Conservation (phyloP, 2,797 vertebrate genomes). For the Eulemur rubriventer region DNA sequence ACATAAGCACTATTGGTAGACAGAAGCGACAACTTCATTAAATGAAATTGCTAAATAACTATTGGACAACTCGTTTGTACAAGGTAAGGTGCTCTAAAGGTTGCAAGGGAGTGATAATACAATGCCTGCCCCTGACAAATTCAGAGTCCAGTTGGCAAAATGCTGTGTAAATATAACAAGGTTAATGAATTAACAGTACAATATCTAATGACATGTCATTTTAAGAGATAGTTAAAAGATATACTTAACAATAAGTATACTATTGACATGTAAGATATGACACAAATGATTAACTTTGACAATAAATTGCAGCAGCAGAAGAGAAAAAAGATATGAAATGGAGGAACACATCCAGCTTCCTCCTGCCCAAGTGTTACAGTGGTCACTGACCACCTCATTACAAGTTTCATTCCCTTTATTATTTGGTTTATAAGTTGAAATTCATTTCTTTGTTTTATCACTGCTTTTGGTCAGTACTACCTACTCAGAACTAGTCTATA, state of each 20-base stretch:
- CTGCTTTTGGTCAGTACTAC: neutral
- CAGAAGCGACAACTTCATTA: neutral
- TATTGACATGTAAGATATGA: neutral
- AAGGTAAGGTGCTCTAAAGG: neutral
- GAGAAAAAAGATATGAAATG: neutral
- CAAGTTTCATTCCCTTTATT: neutral
- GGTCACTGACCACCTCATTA: neutral
- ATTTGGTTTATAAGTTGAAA: neutral
- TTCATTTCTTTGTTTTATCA: neutral
- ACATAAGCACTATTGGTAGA: neutral
- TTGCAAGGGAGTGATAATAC: neutral
- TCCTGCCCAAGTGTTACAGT: neutral
- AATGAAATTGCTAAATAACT: neutral
- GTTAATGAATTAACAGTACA: neutral
- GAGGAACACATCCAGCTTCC: neutral
- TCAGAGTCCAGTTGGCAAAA: neutral
- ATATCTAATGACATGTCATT: neutral
- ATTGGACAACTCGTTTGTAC: neutral
- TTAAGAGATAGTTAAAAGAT: neutral
- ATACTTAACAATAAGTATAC: neutral
- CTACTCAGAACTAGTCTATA: neutral
- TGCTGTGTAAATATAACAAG: neutral
- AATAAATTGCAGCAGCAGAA: neutral
- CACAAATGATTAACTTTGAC: neutral
- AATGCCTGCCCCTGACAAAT: neutral